Conservation (phyloP, 2,888 invertebrate species). For the Oscheius sp. region DNA sequence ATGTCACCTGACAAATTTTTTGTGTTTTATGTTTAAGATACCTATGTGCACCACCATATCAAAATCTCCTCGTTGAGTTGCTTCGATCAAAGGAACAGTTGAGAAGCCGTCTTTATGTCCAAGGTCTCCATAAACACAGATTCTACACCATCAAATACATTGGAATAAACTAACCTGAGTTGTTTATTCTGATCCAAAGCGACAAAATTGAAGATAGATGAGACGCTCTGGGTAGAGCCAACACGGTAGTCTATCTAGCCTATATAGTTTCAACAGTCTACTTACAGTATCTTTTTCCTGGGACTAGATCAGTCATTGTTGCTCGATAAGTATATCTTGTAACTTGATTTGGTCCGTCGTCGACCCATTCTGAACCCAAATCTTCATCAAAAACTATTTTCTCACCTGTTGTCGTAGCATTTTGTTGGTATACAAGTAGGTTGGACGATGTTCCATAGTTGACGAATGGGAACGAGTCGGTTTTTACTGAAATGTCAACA, state of each 20-base stretch:
- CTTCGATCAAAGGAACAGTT: slow-evolving; percentile 83
- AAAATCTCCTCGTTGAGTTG: slow-evolving; percentile 76
- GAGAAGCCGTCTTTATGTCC: slow-evolving; percentile 90
- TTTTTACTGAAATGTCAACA: background rate
- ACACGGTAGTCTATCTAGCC: slow-evolving; percentile 55
- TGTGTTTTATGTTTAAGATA: background rate
- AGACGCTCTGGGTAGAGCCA: slow-evolving; percentile 52
- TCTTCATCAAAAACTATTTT: no score
- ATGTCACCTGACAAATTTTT: slow-evolving; percentile 79
- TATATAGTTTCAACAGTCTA: background rate
- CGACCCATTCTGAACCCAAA: slow-evolving; percentile 1
- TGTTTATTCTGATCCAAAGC: slow-evolving; percentile 51
- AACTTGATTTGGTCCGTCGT: background rate
- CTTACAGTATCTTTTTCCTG: slow-evolving; percentile 41
- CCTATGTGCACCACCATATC: background rate
- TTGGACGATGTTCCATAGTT: slow-evolving; percentile 5
- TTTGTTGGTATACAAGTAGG: background rate
- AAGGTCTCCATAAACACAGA: slow-evolving; percentile 79
- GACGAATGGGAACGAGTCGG: background rate
- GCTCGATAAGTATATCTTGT: slow-evolving; percentile 17
- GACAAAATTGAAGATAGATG: slow-evolving; percentile 50
- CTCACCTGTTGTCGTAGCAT: slow-evolving; percentile 9
- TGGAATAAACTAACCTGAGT: slow-evolving; percentile 79
- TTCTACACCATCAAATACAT: background rate
- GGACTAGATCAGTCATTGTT: slow-evolving; percentile 20